Percentiles rank a stretch among this genome's conserved stretches.
These are phyloP conservation scores for Syngnathus scovelli DNA, from an alignment of 2,113 vertebrate species.

Conservation along the genomic window DNA sequence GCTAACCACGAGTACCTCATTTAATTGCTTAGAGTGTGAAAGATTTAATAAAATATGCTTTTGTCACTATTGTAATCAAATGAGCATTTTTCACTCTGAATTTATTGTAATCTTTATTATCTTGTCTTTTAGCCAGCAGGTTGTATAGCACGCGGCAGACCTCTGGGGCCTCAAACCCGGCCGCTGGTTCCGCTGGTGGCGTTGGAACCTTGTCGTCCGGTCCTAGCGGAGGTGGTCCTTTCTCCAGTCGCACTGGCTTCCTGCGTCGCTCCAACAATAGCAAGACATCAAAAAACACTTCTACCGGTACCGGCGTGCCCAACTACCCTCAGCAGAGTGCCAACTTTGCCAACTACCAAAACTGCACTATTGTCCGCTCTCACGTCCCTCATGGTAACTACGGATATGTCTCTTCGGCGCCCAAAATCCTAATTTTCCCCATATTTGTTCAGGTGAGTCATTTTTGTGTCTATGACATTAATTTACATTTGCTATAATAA, in stretches of 20 bases:
- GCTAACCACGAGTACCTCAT: neutral
- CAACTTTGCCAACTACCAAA: conserved; percentile 82
- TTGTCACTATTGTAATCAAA: neutral
- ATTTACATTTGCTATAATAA: neutral
- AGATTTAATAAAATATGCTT: no score
- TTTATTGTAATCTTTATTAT: neutral
- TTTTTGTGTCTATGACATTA: neutral
- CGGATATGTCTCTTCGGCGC: conserved; percentile 82
- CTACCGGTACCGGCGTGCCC: conserved; percentile 17
- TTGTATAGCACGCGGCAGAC: conserved; percentile 59
- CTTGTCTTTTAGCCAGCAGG: conserved; percentile 42
- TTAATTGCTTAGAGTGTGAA: neutral
- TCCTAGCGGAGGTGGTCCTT: conserved; percentile 20
- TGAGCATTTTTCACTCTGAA: neutral
- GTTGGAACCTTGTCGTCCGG: conserved; percentile 12
- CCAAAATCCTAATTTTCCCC: conserved; percentile 91
- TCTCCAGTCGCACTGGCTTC: conserved; percentile 74
- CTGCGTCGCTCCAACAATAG: conserved; percentile 71
- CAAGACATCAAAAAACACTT: conserved; percentile 67
- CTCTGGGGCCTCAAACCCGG: conserved; percentile 39
- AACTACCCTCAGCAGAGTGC: conserved; percentile 72
- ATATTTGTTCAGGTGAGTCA: conserved; percentile 82
- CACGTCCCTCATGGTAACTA: conserved; percentile 80
- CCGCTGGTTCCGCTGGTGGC: conserved; percentile 3
- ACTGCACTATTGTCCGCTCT: conserved; percentile 81